These are phyloP conservation scores for Onychostruthus taczanowskii DNA, from an alignment of 2,113 vertebrate genomes.

Conservation along the genomic window DNA sequence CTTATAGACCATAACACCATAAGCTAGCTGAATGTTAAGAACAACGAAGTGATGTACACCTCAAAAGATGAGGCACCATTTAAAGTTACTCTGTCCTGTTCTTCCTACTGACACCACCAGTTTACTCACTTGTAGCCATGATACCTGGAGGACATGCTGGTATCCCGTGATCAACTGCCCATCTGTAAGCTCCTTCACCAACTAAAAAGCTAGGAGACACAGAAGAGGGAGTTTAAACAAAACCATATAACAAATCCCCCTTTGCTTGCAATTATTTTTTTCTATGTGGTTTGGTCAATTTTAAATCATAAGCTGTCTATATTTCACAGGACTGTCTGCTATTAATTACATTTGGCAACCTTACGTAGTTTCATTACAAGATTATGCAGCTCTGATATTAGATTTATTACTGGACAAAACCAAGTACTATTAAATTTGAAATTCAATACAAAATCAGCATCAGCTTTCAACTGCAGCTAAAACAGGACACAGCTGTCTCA, in stretches of 20 bases:
- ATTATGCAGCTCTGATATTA: background rate
- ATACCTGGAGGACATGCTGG: constrained; percentile 91
- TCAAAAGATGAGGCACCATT: constrained; percentile 36
- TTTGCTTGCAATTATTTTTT: constrained; percentile 48
- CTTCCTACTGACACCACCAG: constrained; percentile 61
- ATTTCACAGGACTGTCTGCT: constrained; percentile 1
- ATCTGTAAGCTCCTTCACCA: constrained; percentile 93
- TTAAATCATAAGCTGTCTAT: background rate
- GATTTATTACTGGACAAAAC: background rate
- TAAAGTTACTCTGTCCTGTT: constrained; percentile 50
- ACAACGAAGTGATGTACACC: constrained; percentile 16
- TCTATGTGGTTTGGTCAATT: constrained; percentile 13
- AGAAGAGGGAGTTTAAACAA: constrained; percentile 66
- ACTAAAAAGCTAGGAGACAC: constrained; percentile 91
- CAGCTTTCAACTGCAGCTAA: background rate
- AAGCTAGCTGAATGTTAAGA: background rate
- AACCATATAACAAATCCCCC: constrained; percentile 52
- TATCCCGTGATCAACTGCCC: constrained; percentile 96
- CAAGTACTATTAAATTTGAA: background rate
- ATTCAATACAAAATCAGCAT: background rate
- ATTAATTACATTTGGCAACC: background rate
- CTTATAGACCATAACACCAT: background rate
- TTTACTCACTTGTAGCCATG: constrained; percentile 97
- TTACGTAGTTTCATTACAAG: background rate
- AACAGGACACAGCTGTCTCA: background rate